Evolutionary conservation across 2,797 vertebrate genomes (phyloP), one percentile per base, ranked within the genome.

Genomic region (Menidia menidia): DNA sequence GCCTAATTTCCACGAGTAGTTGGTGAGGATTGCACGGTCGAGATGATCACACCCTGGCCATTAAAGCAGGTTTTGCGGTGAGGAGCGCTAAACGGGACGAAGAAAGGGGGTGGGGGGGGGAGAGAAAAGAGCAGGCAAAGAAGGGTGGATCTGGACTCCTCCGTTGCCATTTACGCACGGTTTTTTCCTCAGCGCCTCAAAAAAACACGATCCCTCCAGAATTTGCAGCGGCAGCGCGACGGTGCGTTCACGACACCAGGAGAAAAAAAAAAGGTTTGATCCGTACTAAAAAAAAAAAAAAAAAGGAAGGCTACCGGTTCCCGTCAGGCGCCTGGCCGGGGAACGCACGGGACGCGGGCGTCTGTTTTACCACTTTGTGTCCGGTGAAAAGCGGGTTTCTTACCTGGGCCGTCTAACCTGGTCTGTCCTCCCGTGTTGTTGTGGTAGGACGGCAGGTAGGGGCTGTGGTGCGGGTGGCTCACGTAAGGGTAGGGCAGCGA

Each of bases 381-480:
- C 61, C n/a, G 55, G 52, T 64, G 76, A 73, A 90, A 87, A 76
- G 50, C 58, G 75, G 71, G 64, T 81, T 62, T 93, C 97, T 98
- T 97, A 99, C 97, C 97, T 99, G 97, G 88, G 80, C 96, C 95
- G 93, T 99, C 97, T 93, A 96, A 94, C 91, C 97, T 93, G 88
- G 96, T 96, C 95, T 97, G 97, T 92, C 94, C 93, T 91, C 95
- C 95, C 82, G 93, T 93, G 96, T 95, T 96, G 94, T 92, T 96
- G 95, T 97, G 97, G 94, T 98, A 98, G 65, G 96, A 95, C 83
- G 96, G 96, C 91, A 98, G 95, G 95, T 98, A 99, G 63, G 97
- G 97, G 91, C 97, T 98, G 95, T 98, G 97, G 94, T 99, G 97
- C 88, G 97, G 89, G 83, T 98, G 97, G 96, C 96, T 96, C 95